phyloP scores from a whole-genome alignment of 2,888 invertebrate genomes.

The Nephrotoma flavescens region DNA sequence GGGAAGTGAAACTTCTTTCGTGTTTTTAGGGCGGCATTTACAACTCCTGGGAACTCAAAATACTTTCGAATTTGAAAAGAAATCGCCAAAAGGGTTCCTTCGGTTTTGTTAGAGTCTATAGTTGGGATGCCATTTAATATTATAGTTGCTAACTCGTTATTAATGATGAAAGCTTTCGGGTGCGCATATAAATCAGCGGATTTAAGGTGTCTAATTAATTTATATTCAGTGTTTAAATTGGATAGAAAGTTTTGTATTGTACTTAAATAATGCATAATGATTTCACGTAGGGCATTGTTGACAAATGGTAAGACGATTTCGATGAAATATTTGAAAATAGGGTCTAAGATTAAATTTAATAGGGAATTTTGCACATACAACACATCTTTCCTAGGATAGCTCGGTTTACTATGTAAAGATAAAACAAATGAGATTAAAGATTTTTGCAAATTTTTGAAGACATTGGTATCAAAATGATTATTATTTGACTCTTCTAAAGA shows the following conservation, averaged over 20 bases:
- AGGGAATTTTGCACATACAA: background rate
- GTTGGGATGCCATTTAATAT: background rate
- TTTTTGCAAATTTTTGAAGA: background rate
- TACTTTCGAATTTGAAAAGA: background rate
- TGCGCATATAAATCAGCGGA: background rate
- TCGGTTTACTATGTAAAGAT: background rate
- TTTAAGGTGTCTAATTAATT: background rate
- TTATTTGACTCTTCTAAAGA: background rate
- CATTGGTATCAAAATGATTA: background rate
- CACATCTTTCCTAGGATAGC: background rate
- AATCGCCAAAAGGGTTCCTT: background rate
- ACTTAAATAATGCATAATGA: background rate
- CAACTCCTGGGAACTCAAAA: background rate
- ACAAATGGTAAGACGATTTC: background rate
- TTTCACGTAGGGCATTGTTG: background rate
- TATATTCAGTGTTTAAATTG: background rate
- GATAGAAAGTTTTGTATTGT: background rate
- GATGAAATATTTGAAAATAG: background rate
- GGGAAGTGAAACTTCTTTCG: too few relatives aligned
- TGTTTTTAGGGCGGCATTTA: too few relatives aligned
- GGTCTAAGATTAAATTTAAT: background rate
- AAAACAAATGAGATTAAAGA: background rate
- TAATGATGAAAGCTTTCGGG: background rate
- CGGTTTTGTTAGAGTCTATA: background rate
- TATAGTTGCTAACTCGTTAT: background rate